Evolutionary conservation across 2,113 vertebrate species (phyloP).

Genomic region (Protobothrops mucrosquamatus): DNA sequence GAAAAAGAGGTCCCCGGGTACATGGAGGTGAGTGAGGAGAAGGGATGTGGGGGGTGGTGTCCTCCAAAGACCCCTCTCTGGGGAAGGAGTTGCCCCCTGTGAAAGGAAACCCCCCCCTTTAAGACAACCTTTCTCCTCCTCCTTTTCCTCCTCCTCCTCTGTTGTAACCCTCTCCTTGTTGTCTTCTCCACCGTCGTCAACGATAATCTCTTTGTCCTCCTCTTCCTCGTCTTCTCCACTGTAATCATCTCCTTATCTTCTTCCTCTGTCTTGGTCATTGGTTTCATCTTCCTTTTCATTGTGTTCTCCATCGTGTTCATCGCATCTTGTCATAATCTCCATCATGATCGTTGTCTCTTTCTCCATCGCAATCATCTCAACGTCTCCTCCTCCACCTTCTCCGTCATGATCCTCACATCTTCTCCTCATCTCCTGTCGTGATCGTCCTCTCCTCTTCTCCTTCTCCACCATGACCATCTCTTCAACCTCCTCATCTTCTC

Average conservation of each 20-base stretch:
- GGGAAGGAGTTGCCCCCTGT: background rate
- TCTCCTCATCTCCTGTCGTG: background rate
- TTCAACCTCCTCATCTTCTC: background rate
- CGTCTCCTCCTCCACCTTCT: background rate
- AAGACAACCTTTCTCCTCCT: background rate
- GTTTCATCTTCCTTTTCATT: background rate
- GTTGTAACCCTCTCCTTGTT: background rate
- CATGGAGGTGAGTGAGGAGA: slow-evolving; percentile 64
- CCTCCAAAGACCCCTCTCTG: background rate
- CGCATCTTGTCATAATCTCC: background rate
- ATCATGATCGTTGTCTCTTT: background rate
- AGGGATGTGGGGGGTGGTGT: background rate
- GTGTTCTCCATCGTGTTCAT: background rate
- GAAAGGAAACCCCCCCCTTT: background rate
- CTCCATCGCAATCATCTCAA: background rate
- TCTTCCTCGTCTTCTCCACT: background rate
- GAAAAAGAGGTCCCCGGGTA: slow-evolving; percentile 72
- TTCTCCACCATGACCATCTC: too few relatives aligned
- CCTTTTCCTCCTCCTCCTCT: background rate
- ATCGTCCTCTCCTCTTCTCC: background rate
- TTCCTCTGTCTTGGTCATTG: fast-evolving
- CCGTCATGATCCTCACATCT: background rate
- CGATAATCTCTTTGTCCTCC: background rate
- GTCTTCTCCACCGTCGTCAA: background rate
- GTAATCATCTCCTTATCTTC: background rate